Evolutionary conservation across 2,888 invertebrate genomes (phyloP).

Genomic region (Drepana falcataria): DNA sequence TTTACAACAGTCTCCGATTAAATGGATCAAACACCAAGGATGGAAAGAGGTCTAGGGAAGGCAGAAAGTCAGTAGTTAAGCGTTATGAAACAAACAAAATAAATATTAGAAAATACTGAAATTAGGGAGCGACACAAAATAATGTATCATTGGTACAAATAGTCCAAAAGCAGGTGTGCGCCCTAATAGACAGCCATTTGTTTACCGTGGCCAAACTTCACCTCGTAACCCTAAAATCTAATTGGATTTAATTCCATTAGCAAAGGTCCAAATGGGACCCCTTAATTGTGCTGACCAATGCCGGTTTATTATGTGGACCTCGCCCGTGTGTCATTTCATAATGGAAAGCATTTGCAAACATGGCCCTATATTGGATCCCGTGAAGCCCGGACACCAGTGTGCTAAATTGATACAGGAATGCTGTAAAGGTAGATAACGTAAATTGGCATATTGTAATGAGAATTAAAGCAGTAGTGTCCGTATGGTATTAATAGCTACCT

Average conservation of each 20-base stretch:
- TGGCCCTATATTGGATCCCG: conserved; percentile 14
- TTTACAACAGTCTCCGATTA: no score
- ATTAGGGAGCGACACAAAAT: conserved; percentile 38
- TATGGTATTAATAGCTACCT: no score
- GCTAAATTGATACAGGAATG: background rate
- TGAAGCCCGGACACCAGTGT: background rate
- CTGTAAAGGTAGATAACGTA: background rate
- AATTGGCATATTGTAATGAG: no score
- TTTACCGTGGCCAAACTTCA: conserved; percentile 71
- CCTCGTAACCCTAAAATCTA: conserved; percentile 77
- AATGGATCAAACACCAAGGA: no score
- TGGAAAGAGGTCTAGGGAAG: no score
- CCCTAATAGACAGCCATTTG: conserved; percentile 67
- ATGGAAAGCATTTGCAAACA: conserved; percentile 40
- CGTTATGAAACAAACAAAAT: conserved; percentile 22
- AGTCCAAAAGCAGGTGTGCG: conserved; percentile 59
- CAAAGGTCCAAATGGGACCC: conserved; percentile 72
- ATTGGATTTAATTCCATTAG: conserved; percentile 79
- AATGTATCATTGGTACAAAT: conserved; percentile 50
- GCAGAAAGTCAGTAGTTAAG: no score
- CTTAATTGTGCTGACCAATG: conserved; percentile 73
- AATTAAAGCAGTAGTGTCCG: no score
- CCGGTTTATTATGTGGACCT: conserved; percentile 57
- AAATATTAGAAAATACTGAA: conserved; percentile 40
- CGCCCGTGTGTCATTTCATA: conserved; percentile 40